Base-by-base conservation (phyloP, 2,113 vertebrate genomes). In the Loxodonta africana region DNA sequence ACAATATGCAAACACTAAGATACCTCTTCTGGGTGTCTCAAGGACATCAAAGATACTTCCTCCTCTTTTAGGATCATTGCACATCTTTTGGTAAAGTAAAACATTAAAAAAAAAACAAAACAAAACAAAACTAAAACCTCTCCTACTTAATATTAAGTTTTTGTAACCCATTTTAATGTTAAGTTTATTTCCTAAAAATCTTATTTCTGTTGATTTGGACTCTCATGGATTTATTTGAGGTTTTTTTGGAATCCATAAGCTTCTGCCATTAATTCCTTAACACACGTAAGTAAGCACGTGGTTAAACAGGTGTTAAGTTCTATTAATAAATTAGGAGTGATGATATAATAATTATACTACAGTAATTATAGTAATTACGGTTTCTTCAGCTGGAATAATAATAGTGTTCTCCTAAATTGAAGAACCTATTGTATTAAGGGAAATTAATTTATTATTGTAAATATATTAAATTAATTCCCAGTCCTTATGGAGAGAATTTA, bases 381-480 rank as follows among this genome's bases (percentile, higher is more conserved):
- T 28, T 87, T 5, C 41, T 92, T 77, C 57, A 71, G 0, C 63
- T 94, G 12, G 93, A 94, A 86, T 71, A 94, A 46, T 62, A 44
- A 41, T 83, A 88, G 2, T 53, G 0, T 20, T 89, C 37, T 21
- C 26, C 26, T 77, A 80, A 95, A 83, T 41, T 96, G 37, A 96
- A 91, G 44, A 97, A 44, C 1, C 0, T 53, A 41, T 93, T 95
- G 94, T 90, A 83, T 85, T 98, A 93, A 95, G 11, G 37, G 4
- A 93, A 89, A 95, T 95, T 83, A 93, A 95, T 71, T 89, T 93
- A 94, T 71, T 89, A 85, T 88, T 83, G 3, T 41, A 91, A 95
- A 86, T 76, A 91, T 10, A 62, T 86, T 33, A 57, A 15, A 57
- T 8, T 46, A 84, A 48, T 92, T 83, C 18, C 30, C 12, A 92